These are phyloP conservation scores for Podarcis muralis DNA, from an alignment of 2,113 vertebrate species.

Conservation along the genomic window DNA sequence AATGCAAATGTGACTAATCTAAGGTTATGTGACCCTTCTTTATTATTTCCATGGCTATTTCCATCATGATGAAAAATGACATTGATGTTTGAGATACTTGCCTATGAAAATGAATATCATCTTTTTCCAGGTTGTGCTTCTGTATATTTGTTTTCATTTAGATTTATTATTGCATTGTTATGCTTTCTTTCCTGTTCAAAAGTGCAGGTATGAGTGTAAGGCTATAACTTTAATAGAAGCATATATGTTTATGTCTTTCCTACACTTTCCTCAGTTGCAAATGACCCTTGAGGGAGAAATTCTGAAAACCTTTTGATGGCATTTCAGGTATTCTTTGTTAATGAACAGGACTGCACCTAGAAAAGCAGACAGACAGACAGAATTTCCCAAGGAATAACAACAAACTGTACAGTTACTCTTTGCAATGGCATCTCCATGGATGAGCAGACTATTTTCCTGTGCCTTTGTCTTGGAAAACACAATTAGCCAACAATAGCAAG, in stretches of 20 bases:
- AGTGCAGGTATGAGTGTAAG: no score
- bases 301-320: not conserved
- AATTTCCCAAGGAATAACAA: not conserved
- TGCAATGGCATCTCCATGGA: not conserved
- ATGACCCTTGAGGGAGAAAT: no score
- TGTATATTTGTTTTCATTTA: not conserved
- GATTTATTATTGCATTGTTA: not conserved
- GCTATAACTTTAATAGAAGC: not conserved
- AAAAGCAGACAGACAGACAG: not conserved
- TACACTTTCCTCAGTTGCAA: not conserved
- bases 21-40: not conserved
- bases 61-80: not conserved
- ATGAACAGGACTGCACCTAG: not conserved
- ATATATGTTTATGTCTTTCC: no score
- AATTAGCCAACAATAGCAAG: constrained; percentile 7
- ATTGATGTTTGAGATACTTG: not conserved
- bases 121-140: not conserved
- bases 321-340: no score
- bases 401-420: not conserved
- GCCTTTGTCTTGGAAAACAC: not conserved
- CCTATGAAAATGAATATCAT: not conserved
- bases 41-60: not conserved
- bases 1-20: not conserved
- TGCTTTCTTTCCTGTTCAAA: not conserved
- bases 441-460: not conserved